phyloP scores from a whole-genome alignment of 2,113 vertebrate genomes.

The Isurus oxyrinchus region DNA sequence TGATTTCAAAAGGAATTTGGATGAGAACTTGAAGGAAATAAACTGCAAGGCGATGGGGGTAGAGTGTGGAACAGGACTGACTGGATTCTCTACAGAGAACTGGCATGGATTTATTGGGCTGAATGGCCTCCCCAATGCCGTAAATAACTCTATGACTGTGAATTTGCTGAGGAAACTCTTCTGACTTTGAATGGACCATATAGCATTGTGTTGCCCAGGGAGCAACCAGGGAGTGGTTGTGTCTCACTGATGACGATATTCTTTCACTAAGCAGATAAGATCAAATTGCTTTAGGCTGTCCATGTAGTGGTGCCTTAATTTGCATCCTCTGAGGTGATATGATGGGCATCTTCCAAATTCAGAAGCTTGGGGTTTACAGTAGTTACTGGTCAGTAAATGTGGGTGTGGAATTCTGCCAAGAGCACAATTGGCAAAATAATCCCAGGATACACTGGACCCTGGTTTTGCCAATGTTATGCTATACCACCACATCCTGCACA shows the following conservation, averaged over 20 bases:
- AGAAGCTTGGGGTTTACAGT: not conserved
- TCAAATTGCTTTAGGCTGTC: not conserved
- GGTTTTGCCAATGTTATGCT: not conserved
- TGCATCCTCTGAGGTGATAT: not conserved
- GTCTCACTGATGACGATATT: not conserved
- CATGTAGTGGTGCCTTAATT: not conserved
- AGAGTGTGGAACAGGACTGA: too few relatives aligned
- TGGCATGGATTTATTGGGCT: too few relatives aligned
- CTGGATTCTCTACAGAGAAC: too few relatives aligned
- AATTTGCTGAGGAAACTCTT: not conserved
- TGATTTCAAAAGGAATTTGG: too few relatives aligned
- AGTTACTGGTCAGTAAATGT: not conserved
- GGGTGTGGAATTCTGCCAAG: not conserved
- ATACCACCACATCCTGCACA: not conserved
- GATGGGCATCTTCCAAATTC: not conserved
- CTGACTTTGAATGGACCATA: not conserved
- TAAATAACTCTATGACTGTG: too few relatives aligned
- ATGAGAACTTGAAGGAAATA: too few relatives aligned
- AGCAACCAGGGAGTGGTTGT: not conserved
- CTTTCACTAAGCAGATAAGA: not conserved
- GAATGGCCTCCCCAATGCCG: too few relatives aligned
- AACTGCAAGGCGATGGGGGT: too few relatives aligned
- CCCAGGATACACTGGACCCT: not conserved
- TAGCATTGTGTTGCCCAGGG: not conserved
- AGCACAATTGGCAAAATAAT: not conserved